Evolutionary conservation across 2,113 vertebrate genomes (phyloP).

Genomic region (Malurus melanocephalus): DNA sequence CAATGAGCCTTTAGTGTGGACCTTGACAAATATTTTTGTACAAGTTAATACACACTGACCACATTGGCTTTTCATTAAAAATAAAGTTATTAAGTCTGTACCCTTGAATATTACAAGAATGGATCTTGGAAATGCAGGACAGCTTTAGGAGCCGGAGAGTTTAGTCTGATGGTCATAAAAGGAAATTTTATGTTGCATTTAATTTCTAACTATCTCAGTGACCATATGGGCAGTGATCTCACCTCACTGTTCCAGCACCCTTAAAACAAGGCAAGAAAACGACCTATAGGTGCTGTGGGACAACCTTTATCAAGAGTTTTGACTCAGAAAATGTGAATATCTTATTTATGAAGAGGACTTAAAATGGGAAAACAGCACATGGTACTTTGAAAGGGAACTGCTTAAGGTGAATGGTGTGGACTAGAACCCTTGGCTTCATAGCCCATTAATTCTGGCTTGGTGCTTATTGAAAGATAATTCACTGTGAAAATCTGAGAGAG

Average conservation of each 20-base stretch:
- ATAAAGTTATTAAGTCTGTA: not conserved
- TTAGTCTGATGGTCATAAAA: not conserved
- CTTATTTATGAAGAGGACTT: not conserved
- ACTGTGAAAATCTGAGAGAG: not conserved
- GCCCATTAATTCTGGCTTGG: not conserved
- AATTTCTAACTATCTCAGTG: not conserved
- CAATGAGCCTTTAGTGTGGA: not conserved
- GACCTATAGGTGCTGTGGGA: not conserved
- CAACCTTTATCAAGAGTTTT: not conserved
- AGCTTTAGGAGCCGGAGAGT: not conserved
- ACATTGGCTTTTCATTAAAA: not conserved
- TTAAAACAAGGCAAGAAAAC: not conserved
- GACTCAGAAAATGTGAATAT: not conserved
- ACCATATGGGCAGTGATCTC: not conserved
- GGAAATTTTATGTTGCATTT: not conserved
- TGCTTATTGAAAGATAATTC: not conserved
- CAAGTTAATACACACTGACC: not conserved
- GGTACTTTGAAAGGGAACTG: not conserved
- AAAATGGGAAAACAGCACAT: not conserved
- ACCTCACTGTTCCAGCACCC: not conserved
- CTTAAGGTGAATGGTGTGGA: fast-evolving
- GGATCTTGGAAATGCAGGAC: not conserved
- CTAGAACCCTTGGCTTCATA: not conserved
- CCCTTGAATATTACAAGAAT: not conserved
- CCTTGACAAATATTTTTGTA: not conserved